Base-by-base conservation (phyloP, 2,113 vertebrate species). In the Columbina picui region DNA sequence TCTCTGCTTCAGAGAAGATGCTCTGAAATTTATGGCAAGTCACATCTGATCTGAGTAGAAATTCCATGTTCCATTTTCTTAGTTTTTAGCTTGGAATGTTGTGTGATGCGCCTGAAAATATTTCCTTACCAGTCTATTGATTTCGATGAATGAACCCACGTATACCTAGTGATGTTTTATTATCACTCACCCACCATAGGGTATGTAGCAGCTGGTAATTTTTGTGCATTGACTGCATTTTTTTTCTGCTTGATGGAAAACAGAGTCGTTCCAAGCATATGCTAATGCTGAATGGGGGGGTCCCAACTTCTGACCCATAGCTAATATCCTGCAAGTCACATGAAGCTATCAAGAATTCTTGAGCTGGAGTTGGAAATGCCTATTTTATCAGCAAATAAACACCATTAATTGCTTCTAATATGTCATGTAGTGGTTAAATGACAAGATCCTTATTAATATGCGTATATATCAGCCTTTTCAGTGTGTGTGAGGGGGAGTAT, bases 241-340 rank as follows among this genome's bases (percentile, higher is more conserved):
- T 91, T 89, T 94, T 94, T 86, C 88, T 95, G 89, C 79, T 84
- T 92, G 87, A 83, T 91, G 76, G 95, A 95, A 94, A 93, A 74
- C 84, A 88, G 83, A 96, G 89, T 84, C 21, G 32, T 90, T 93
- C 49, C n/a, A 77, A 97, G 68, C 56, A 4, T 95, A 94, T 95
- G 95, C 94, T 97, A 94, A 96, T 97, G 50, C 59, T 74, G 70
- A 93, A 84, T 71, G 60, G 67, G 71, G 77, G 67, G 74, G 84
- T 93, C 86, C 88, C 94, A 93, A 38, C 97, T 97, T 93, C 83
- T 97, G 97, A 98, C 96, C 97, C 94, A 92, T 97, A 84, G 89
- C 95, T 96, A 98, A 97, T 96, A 95, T 91, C 79, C 84, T 94
- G 63, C 85, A 93, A 97, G 94, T 97, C 95, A 94, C 82, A 63